Percentiles rank a stretch among this genome's conserved stretches.
phyloP scores from a whole-genome alignment of 2,888 invertebrate genomes.

The Ormia ochracea region DNA sequence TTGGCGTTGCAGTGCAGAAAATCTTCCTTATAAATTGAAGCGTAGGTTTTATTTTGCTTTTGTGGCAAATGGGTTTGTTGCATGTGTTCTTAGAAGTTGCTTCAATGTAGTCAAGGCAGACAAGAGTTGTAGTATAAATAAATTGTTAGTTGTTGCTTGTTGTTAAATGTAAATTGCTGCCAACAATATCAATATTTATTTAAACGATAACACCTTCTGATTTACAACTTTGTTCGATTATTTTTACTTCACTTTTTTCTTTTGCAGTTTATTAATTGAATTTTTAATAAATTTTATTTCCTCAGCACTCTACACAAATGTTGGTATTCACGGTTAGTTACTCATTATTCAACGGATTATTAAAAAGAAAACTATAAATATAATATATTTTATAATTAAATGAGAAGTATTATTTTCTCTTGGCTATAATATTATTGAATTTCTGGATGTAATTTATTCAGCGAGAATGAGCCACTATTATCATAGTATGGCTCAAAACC shows the following conservation, averaged over 20 bases:
- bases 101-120: not conserved
- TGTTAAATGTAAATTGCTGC: slow-evolving; percentile 59
- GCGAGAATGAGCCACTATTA: too few species aligned
- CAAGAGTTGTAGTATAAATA: slow-evolving; percentile 32
- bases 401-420: too few species aligned
- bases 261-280: not conserved
- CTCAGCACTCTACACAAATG: not conserved
- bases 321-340: too few species aligned
- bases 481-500: too few species aligned
- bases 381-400: too few species aligned
- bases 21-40: not conserved
- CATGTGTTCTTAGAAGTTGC: not conserved
- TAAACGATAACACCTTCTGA: slow-evolving; percentile 75
- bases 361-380: too few species aligned
- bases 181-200: slow-evolving; percentile 74
- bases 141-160: slow-evolving; percentile 50
- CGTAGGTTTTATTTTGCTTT: not conserved
- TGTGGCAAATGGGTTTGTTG: not conserved
- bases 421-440: too few species aligned
- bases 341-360: too few species aligned
- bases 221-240: slow-evolving; percentile 65
- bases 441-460: too few species aligned
- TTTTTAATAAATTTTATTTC: not conserved
- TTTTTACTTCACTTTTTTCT: not conserved
- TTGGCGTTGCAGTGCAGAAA: not conserved